phyloP scores from a whole-genome alignment of 2,113 vertebrate genomes.

The Channa maculata region DNA sequence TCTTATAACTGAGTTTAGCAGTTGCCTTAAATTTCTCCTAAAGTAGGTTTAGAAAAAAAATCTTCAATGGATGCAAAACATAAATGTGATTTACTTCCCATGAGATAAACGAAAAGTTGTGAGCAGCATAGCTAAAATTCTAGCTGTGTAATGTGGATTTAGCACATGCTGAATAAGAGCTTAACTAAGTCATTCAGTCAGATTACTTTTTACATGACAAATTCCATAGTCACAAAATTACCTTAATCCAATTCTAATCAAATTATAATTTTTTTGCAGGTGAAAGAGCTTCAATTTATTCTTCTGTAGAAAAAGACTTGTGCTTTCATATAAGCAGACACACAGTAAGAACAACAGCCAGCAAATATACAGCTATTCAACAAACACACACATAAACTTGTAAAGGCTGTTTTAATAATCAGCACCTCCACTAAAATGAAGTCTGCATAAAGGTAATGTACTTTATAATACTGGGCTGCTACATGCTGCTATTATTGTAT shows the following conservation, averaged over 20 bases:
- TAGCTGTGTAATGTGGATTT: slow-evolving; percentile 18
- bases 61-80: no score
- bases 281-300: neutral
- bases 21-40: no score
- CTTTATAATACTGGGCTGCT: neutral
- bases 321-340: neutral
- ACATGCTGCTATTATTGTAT: neutral
- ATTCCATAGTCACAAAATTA: slow-evolving; percentile 10
- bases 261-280: neutral
- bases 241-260: slow-evolving; percentile 21
- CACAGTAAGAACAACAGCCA: no score
- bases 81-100: no score
- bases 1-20: no score
- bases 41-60: no score
- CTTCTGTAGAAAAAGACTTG: neutral
- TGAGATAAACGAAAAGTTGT: no score
- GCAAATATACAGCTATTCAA: no score
- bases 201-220: slow-evolving; percentile 16
- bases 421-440: neutral
- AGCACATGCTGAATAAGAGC: slow-evolving; percentile 5
- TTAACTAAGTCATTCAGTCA: slow-evolving; percentile 1
- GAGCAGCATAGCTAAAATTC: neutral
- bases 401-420: no score
- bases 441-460: neutral
- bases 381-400: no score